These are phyloP conservation scores for Tragelaphus strepsiceros DNA, from an alignment of 2,113 vertebrate genomes.

Conservation along the genomic window DNA sequence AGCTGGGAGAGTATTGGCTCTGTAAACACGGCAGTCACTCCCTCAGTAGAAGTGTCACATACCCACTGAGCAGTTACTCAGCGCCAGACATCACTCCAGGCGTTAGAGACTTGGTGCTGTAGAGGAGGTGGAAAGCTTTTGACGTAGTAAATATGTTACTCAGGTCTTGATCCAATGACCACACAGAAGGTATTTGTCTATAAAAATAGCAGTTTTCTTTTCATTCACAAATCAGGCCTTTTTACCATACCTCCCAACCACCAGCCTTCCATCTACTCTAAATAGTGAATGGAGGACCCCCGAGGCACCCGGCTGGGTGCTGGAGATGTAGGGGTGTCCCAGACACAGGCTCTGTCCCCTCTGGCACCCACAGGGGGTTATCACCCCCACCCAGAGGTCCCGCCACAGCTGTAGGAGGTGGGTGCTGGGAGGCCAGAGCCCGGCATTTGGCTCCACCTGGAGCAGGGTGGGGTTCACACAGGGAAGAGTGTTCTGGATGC, in stretches of 20 bases:
- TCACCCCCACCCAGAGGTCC: not conserved
- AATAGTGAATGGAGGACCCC: not conserved
- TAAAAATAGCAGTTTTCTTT: not conserved
- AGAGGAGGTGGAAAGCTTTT: not conserved
- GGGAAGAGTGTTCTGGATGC: not conserved
- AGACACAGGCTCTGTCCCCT: not conserved
- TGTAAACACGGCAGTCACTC: not conserved
- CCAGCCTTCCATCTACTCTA: not conserved
- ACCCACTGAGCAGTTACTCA: not conserved
- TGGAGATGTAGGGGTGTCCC: not conserved
- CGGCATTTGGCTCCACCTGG: not conserved
- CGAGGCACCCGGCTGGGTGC: not conserved
- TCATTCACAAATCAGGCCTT: not conserved
- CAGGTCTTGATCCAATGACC: not conserved
- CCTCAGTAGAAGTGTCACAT: not conserved
- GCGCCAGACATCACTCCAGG: not conserved
- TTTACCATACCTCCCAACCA: not conserved
- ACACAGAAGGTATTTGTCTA: not conserved
- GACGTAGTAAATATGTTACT: not conserved
- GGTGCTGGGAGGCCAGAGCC: not conserved
- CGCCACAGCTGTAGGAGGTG: not conserved
- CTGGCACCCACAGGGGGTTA: not conserved
- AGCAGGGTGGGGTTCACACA: not conserved
- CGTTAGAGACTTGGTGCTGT: not conserved
- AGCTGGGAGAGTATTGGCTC: not conserved